phyloP scores from a whole-genome alignment of 2,888 invertebrate species.

The Frankliniella fusca region DNA sequence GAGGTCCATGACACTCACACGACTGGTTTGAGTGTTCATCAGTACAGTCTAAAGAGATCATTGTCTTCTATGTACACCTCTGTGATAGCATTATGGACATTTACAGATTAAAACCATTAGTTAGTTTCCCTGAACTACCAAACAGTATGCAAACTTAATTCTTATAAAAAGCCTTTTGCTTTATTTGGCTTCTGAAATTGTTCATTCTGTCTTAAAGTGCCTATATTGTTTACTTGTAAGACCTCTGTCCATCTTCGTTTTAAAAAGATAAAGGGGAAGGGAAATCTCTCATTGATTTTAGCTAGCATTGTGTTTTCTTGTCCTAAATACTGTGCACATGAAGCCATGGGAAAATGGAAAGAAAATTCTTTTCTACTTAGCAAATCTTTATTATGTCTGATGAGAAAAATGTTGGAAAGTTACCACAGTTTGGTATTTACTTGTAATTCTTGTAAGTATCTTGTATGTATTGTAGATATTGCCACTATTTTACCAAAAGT shows the following conservation, averaged over 20 bases:
- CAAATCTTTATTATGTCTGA: too few species aligned
- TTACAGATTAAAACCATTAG: not conserved
- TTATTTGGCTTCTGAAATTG: not conserved
- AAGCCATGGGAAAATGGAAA: too few species aligned
- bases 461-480: slow-evolving; percentile 8
- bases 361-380: too few species aligned
- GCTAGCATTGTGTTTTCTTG: too few species aligned
- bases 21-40: too few species aligned
- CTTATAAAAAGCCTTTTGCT: not conserved
- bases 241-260: too few species aligned
- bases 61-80: too few species aligned
- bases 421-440: slow-evolving; percentile 20
- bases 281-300: too few species aligned
- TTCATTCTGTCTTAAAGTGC: not conserved
- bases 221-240: not conserved
- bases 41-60: too few species aligned
- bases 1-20: too few species aligned
- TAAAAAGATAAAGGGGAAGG: too few species aligned
- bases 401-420: not conserved
- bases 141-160: not conserved
- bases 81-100: not conserved
- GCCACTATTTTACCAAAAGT: not conserved
- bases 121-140: not conserved
- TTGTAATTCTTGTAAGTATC: not conserved
- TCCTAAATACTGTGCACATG: too few species aligned